phyloP scores from a whole-genome alignment of 2,888 invertebrate species.

The Eilema caniola region DNA sequence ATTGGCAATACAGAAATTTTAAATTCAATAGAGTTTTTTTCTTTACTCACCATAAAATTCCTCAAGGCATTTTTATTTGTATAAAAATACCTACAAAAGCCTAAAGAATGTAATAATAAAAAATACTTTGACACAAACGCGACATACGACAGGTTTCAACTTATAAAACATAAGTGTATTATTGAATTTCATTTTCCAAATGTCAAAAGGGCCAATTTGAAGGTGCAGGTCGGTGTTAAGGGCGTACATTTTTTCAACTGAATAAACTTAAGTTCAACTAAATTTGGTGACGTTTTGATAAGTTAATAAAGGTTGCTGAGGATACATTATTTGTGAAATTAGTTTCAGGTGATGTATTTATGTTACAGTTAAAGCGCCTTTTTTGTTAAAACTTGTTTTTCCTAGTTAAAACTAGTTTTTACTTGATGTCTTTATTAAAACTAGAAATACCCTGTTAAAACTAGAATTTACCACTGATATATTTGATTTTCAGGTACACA shows the following conservation, averaged over 20 bases:
- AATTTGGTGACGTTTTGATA: neutral
- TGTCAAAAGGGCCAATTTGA: neutral
- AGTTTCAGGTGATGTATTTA: too few relatives aligned
- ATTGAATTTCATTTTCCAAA: constrained; percentile 3
- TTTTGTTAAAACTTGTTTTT: too few relatives aligned
- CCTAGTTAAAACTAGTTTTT: too few relatives aligned
- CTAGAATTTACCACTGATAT: too few relatives aligned
- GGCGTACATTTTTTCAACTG: constrained; percentile 13
- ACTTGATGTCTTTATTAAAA: too few relatives aligned
- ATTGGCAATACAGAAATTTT: too few relatives aligned
- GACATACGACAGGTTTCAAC: constrained; percentile 5
- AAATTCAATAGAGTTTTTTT: too few relatives aligned
- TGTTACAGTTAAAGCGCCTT: too few relatives aligned
- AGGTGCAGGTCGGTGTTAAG: constrained; percentile 1
- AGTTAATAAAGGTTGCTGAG: neutral
- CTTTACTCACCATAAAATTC: neutral
- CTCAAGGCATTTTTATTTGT: neutral
- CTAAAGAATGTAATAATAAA: neutral
- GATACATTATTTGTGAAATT: neutral
- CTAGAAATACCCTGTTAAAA: too few relatives aligned
- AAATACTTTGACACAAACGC: constrained; percentile 1
- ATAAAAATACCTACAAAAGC: neutral
- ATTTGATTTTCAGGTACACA: too few relatives aligned
- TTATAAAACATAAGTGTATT: neutral
- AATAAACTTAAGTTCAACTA: constrained; percentile 9